Evolutionary conservation across 2,797 vertebrate genomes (phyloP), one percentile per base, ranked within the genome.

Genomic region (Tarsius wallacei): DNA sequence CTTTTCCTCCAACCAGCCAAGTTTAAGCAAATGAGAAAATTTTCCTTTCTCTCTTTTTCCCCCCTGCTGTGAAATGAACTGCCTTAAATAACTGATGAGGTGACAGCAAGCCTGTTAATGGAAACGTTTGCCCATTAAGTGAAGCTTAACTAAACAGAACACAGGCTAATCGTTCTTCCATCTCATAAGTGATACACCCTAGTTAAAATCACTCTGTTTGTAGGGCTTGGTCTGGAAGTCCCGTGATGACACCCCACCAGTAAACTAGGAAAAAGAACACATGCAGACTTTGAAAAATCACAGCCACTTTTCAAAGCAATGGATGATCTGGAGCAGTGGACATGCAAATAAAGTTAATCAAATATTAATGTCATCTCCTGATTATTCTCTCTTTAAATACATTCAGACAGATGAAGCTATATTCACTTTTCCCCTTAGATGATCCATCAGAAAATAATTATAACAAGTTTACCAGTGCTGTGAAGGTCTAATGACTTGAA

Each of bases 121-220:
- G 13, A 80, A 97, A 97, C 17, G 1, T 82, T 97, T 90, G 74
- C 84, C 98, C 93, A 96, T 98, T 98, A 98, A 96, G 51, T 36
- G 95, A 63, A 7, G 47, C 80, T 98, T 98, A 97, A 98, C 97
- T 98, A 98, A 98, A 96, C 73, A 88, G 80, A 49, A 42, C 80
- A 95, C 91, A 94, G 95, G 97, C 81, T 96, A 96, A 97, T 93
- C 22, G 2, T 28, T 97, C 98, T 98, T 97, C 82, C 49, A 51
- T 0, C 91, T 0, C 59, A 86, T 71, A 97, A 86, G 91, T 24
- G 68, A 93, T 0, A 17, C 14, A 47, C 80, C 82, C 82, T 96
- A 71, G 91, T 63, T 68, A 95, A 87, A 91, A 84, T 95, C 87
- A 63, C 74, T 53, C 61, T 10, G 4, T 26, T 83, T 49, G 2